Conservation (phyloP, 1,140 invertebrate species). For the Drosophila murphyi region DNA sequence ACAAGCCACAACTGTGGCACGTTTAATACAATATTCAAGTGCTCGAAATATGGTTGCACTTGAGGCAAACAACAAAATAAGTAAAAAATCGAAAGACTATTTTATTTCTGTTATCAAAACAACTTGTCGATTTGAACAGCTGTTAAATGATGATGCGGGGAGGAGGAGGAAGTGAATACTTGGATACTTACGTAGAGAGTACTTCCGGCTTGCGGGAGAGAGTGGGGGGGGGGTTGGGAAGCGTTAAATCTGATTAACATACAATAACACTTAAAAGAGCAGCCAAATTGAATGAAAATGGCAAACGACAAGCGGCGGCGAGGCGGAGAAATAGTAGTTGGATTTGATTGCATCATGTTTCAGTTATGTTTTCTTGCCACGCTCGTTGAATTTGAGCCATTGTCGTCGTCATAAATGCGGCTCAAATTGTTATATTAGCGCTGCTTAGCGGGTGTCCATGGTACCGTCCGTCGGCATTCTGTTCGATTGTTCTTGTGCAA, state of each 20-base stretch:
- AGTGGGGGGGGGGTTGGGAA: not conserved
- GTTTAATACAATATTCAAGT: conserved; percentile 12
- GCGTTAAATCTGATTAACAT: conserved; percentile 64
- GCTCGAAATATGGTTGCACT: conserved; percentile 1
- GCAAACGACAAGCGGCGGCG: not conserved
- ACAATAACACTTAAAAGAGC: conserved; percentile 45
- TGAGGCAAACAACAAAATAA: conserved; percentile 2
- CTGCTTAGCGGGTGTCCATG: conserved; percentile 20
- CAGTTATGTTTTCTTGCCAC: conserved; percentile 6
- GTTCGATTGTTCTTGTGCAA: conserved; percentile 21
- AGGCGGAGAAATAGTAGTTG: too few species aligned
- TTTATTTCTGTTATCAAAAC: conserved; percentile 2
- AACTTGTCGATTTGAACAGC: not conserved
- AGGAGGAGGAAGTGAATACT: too few species aligned
- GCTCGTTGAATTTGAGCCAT: conserved; percentile 22
- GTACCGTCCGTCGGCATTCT: not conserved
- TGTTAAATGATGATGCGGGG: not conserved
- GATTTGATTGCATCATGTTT: conserved; percentile 12
- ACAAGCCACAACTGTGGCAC: not conserved
- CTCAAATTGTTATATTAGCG: conserved; percentile 26
- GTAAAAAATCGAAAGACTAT: not conserved
- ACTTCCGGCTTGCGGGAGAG: not conserved
- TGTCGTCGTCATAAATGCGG: conserved; percentile 37
- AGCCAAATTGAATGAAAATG: conserved; percentile 48
- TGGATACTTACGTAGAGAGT: not conserved